phyloP scores from a whole-genome alignment of 1,140 invertebrate genomes.

The Papilio dardanus region DNA sequence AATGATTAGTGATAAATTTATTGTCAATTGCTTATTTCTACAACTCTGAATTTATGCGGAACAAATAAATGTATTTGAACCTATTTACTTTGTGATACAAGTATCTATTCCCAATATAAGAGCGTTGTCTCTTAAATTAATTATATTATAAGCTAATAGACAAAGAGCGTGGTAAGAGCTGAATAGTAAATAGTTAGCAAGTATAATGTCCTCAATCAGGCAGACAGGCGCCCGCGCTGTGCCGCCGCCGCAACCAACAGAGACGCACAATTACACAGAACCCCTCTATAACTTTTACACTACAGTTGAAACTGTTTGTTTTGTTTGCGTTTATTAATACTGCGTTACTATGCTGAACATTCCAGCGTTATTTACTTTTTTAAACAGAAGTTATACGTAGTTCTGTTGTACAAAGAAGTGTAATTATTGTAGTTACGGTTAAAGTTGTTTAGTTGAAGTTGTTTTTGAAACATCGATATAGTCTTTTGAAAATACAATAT shows the following conservation, averaged over 20 bases:
- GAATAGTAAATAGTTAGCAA: slow-evolving; percentile 10
- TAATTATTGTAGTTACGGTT: too few relatives aligned
- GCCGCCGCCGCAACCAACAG: not conserved
- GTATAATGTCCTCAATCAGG: slow-evolving; percentile 3
- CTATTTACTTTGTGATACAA: too few relatives aligned
- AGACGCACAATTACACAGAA: slow-evolving; percentile 10
- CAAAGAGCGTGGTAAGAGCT: not conserved
- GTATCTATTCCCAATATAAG: too few relatives aligned
- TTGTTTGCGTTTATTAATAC: slow-evolving; percentile 1
- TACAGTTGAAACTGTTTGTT: not conserved
- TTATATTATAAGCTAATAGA: not conserved
- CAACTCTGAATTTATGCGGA: not conserved
- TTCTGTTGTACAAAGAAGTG: too few relatives aligned
- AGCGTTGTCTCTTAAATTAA: too few relatives aligned
- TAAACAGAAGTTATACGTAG: too few relatives aligned
- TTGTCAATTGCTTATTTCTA: not conserved
- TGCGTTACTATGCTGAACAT: not conserved
- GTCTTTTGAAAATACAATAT: not conserved
- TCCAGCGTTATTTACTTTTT: not conserved
- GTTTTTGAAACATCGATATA: too few relatives aligned
- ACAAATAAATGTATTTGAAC: not conserved
- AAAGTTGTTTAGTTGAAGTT: too few relatives aligned
- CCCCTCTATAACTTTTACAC: slow-evolving; percentile 8
- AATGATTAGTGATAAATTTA: too few relatives aligned
- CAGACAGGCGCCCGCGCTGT: not conserved